Percentiles rank a stretch among this genome's conserved stretches.
phyloP scores from a whole-genome alignment of 2,113 vertebrate genomes.

The Megaceryle maxima region DNA sequence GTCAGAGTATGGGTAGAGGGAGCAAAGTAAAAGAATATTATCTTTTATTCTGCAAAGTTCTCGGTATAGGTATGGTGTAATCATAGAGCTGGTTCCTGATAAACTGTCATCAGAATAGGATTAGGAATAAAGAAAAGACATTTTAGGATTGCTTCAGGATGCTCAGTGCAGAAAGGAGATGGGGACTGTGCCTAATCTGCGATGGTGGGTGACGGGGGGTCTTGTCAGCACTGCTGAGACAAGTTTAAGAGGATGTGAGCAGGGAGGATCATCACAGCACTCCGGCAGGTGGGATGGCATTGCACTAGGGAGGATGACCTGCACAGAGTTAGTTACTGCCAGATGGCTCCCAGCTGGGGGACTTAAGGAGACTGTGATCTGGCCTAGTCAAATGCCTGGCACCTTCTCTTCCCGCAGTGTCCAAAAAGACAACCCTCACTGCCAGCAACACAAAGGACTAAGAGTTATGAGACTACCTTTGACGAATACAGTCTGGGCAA shows the following conservation, averaged over 20 bases:
- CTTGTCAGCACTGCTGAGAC: not conserved
- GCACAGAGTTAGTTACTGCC: slow-evolving; percentile 10
- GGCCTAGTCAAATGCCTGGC: slow-evolving; percentile 44
- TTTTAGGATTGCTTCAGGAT: not conserved
- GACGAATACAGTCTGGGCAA: slow-evolving; percentile 5
- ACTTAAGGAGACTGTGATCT: slow-evolving; percentile 34
- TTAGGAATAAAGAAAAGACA: not conserved
- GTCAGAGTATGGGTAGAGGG: not conserved
- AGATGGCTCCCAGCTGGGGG: slow-evolving; percentile 33
- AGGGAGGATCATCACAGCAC: not conserved
- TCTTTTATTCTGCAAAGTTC: not conserved
- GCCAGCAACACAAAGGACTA: not conserved
- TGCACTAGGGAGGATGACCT: not conserved
- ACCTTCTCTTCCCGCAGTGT: slow-evolving; percentile 16
- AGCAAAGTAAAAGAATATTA: not conserved
- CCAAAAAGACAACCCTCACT: slow-evolving; percentile 2
- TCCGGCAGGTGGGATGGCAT: not conserved
- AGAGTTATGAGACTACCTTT: not conserved
- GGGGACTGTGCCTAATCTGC: not conserved
- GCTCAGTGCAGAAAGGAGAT: not conserved
- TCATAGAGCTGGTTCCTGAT: not conserved
- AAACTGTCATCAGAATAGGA: not conserved
- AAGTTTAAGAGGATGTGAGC: not conserved
- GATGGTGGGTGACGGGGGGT: not conserved
- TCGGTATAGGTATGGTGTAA: not conserved